Percentiles rank a stretch among this genome's conserved stretches.
phyloP scores from a whole-genome alignment of 1,140 invertebrate species.

The Lerema accius region DNA sequence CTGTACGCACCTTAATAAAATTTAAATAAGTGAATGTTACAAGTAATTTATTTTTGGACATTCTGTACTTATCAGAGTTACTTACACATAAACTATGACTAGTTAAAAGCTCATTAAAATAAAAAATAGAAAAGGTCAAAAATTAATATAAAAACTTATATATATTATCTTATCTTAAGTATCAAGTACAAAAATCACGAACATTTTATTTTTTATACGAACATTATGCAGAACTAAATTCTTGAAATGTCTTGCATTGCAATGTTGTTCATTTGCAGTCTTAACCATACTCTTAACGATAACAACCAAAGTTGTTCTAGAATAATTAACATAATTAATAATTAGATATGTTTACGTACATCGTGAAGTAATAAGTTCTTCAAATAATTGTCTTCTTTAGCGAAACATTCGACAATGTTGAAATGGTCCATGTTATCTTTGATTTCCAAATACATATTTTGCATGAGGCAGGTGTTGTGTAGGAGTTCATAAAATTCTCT shows the following conservation, averaged over 20 bases:
- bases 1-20: no score
- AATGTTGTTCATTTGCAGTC: neutral
- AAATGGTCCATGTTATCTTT: slow-evolving; percentile 79
- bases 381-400: slow-evolving; percentile 72
- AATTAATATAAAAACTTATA: no score
- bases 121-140: neutral
- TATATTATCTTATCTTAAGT: no score
- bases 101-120: neutral
- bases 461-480: slow-evolving; percentile 71
- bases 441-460: slow-evolving; percentile 79
- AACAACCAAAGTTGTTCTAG: neutral
- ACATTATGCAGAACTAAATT: no score
- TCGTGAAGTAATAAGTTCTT: slow-evolving; percentile 73
- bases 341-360: slow-evolving; percentile 68
- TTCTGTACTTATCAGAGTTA: no score
- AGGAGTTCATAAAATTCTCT: slow-evolving; percentile 78
- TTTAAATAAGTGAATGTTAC: no score
- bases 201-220: no score
- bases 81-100: slow-evolving; percentile 2
- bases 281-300: neutral
- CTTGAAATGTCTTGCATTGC: no score
- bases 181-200: no score
- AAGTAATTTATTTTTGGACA: no score
- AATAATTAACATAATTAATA: slow-evolving; percentile 3
- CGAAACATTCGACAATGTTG: slow-evolving; percentile 75